Base-by-base conservation (phyloP, 2,888 invertebrate species). In the Leucophenga montana region DNA sequence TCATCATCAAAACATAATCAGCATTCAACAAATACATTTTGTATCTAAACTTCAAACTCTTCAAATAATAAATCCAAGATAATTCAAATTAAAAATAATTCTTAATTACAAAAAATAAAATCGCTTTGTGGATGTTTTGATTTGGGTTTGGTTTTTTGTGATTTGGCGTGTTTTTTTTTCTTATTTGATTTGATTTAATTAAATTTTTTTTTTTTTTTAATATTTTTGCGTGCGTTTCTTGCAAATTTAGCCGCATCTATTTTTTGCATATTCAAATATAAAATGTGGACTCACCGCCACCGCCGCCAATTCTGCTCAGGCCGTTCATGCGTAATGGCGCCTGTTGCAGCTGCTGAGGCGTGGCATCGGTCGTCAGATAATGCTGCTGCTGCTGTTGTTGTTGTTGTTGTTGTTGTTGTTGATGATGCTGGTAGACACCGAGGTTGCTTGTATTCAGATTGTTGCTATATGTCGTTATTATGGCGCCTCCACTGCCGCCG, bases 251-350 rank as follows among this genome's bases (percentile, higher is more conserved):
- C 71, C 62, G 67, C 66, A 64, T 48, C 39, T 39, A 39, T 73
- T 69, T 62, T 27, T 59, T 59, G 66, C 18, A 57, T 22, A 67
- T 62, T 83, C 77, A 83, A 70, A 86, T 85, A 79, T 84, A 82
- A 77, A 89, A 85, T 80, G 87, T 85, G 81, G 88, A 88, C 88
- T 89, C 87, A 88, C 89, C 89, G 85, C 88, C 88, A 89, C 90
- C 89, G 87, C 90, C 90, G 77, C 80, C 82, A 73, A 81, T 77
- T 67, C 83, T 80, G 77, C 84, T 86, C 66, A 86, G 77, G 78
- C 85, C 86, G 89, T 90, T 91, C 89, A 89, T 85, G 82, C 86
- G 88, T 79, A 87, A 75, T 64, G 82, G 70, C 74, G 75, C 75
- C 71, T 82, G 83, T 33, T 69, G 69, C 72, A 61, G 73, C 9